Evolutionary conservation across 2,113 vertebrate species (phyloP).

Genomic region (Heterocephalus glaber): DNA sequence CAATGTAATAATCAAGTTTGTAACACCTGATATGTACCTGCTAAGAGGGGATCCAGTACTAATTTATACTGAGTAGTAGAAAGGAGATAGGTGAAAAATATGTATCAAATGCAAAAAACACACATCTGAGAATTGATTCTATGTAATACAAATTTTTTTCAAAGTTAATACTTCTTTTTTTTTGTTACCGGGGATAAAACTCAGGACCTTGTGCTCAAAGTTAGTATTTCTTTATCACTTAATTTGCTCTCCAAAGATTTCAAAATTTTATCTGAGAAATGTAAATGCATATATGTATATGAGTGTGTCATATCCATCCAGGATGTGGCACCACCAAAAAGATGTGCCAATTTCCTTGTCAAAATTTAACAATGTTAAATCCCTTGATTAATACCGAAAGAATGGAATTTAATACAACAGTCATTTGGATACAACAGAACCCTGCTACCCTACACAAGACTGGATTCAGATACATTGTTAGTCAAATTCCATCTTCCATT

Average conservation of each 20-base stretch:
- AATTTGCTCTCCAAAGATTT: conserved; percentile 52
- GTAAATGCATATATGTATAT: background rate
- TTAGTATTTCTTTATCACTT: conserved; percentile 28
- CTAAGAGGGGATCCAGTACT: background rate
- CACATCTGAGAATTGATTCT: background rate
- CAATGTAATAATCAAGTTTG: conserved; percentile 36
- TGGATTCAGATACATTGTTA: background rate
- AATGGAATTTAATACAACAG: background rate
- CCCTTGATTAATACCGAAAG: conserved; percentile 37
- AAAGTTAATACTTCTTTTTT: background rate
- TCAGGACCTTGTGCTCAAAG: no score
- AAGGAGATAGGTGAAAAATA: conserved; percentile 15
- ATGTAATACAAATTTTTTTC: background rate
- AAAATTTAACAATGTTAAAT: conserved; percentile 50
- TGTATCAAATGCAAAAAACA: conserved; percentile 20
- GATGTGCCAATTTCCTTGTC: background rate
- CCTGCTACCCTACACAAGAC: background rate
- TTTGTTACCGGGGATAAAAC: no score
- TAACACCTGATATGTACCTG: background rate
- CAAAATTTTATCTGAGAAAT: conserved; percentile 32
- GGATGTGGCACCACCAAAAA: background rate
- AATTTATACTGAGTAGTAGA: conserved; percentile 35
- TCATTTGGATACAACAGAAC: conserved; percentile 22
- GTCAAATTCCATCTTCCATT: conserved; percentile 12
- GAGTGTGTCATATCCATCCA: background rate